phyloP scores from a whole-genome alignment of 2,113 vertebrate genomes.

The Dromiciops gliroides region DNA sequence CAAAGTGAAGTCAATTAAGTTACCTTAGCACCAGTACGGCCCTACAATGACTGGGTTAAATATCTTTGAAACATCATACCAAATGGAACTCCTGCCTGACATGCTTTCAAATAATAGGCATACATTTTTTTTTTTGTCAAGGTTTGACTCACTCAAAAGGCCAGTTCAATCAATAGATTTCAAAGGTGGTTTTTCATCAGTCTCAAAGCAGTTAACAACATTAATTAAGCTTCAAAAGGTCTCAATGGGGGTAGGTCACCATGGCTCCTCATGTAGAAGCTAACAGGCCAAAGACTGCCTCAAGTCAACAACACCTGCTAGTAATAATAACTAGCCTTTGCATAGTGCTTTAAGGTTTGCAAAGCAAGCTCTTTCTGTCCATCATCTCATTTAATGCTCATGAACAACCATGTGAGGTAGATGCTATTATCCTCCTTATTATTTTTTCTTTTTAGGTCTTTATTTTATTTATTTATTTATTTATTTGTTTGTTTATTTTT shows the following conservation, averaged over 20 bases:
- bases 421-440: no score
- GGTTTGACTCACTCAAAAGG: neutral
- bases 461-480: no score
- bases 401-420: neutral
- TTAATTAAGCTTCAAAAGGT: neutral
- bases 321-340: neutral
- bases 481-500: no score
- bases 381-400: neutral
- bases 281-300: neutral
- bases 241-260: neutral
- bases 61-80: neutral
- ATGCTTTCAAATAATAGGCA: neutral
- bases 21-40: neutral
- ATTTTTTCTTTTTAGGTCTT: no score
- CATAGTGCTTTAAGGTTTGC: neutral
- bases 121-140: neutral
- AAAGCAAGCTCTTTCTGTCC: neutral
- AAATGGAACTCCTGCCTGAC: neutral
- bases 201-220: neutral
- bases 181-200: neutral
- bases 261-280: neutral
- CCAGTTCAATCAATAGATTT: slow-evolving; percentile 10
- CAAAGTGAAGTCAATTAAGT: neutral
- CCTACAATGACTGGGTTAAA: slow-evolving; percentile 2
- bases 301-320: neutral